Conservation (phyloP, 2,113 vertebrate genomes). For the Menura novaehollandiae region DNA sequence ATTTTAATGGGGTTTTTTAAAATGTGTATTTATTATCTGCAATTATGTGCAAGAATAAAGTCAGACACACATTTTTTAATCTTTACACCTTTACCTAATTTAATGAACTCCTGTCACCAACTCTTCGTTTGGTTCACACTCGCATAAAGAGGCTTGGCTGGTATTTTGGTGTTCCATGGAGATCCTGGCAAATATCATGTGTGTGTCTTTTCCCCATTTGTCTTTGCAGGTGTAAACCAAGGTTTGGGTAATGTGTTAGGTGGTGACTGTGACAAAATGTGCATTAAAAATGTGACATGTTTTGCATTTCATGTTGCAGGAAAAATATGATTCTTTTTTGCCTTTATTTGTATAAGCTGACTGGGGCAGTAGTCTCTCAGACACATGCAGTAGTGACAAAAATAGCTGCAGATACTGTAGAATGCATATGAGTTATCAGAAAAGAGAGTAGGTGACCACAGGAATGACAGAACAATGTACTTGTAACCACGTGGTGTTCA, state of each 20-base stretch:
- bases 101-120: neutral
- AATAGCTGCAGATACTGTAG: neutral
- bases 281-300: neutral
- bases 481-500: neutral
- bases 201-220: neutral
- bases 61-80: neutral
- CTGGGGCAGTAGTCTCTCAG: neutral
- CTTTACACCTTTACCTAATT: neutral
- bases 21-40: neutral
- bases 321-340: neutral
- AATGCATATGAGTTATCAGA: neutral
- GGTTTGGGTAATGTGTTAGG: neutral
- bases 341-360: neutral
- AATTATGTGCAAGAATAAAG: neutral
- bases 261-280: neutral
- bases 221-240: neutral
- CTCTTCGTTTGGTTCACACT: neutral
- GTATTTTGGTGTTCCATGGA: accelerated
- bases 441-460: neutral
- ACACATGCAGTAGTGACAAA: neutral
- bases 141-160: neutral
- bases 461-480: neutral
- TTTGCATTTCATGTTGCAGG: neutral
- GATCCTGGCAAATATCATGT: neutral
- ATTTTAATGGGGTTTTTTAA: neutral